Evolutionary conservation across 2,113 vertebrate genomes (phyloP).

Genomic region (Megaleporinus macrocephalus): DNA sequence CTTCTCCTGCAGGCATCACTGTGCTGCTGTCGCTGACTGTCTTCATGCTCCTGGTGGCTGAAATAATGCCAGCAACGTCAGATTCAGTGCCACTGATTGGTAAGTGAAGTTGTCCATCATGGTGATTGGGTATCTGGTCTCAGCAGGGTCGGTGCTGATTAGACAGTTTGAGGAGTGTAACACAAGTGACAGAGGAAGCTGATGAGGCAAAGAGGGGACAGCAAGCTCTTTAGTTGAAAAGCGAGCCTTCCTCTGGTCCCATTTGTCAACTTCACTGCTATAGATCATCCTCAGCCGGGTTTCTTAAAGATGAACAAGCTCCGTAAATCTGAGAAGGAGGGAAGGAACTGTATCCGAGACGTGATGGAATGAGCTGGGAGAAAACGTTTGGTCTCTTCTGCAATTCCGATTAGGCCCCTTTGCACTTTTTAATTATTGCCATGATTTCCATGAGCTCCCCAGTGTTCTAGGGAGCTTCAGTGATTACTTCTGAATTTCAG

Average conservation of each 20-base stretch:
- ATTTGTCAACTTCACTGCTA: constrained; percentile 34
- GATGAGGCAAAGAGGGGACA: constrained; percentile 2
- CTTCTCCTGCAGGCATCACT: constrained; percentile 52
- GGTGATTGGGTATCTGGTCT: not conserved
- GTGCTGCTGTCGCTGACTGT: constrained; percentile 61
- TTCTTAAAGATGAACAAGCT: not conserved
- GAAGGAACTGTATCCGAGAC: not conserved
- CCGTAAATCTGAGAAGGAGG: constrained; percentile 8
- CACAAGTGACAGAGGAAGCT: not conserved
- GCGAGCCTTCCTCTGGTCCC: not conserved
- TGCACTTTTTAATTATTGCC: not conserved
- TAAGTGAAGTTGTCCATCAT: constrained; percentile 46
- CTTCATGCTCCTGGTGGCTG: constrained; percentile 62
- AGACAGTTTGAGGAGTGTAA: constrained; percentile 5
- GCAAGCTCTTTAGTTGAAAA: constrained; percentile 9
- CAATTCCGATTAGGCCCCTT: not conserved
- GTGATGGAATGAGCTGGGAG: not conserved
- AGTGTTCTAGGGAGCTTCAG: not conserved
- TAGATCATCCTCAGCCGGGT: not conserved
- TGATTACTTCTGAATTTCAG: too few relatives aligned
- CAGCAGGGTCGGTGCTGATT: not conserved
- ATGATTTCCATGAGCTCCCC: not conserved
- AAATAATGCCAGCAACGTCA: constrained; percentile 61
- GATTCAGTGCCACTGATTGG: constrained; percentile 62
- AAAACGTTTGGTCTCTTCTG: not conserved